Evolutionary conservation across 2,888 invertebrate species (phyloP), one percentile per base, ranked within the genome.

Genomic region (Crepidodera aurea): DNA sequence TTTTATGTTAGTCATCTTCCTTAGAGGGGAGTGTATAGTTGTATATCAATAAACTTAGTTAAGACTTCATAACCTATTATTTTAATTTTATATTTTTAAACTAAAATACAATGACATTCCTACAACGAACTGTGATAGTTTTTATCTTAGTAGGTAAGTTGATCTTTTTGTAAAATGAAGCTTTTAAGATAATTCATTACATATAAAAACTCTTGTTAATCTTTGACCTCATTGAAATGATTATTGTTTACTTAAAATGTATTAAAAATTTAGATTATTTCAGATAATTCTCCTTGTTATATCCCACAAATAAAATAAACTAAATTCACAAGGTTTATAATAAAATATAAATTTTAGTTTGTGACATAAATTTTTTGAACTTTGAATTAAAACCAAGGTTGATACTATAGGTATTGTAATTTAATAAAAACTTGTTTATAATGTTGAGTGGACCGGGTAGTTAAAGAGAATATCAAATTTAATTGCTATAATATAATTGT

Each of bases 111-210:
- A 25, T 16, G 62, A 19, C 18, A 32, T 16, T 57, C n/a, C 32
- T 54, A 19, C 25, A 62, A 46, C 51, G 39, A 34, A 15, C 54
- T 58, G 53, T 62, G 50, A 48, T 62, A 62, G 16, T 58, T 54
- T 62, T 48, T 15, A 53, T 53, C 19, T 29, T 58, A 39, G 19
- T 62, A 32, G 58, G 62, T 62, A 25, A 58, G 62, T 61, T 2
- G 16, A 19, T 34, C 32, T 51, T 51, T 32, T 34, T 32, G 19
- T 22, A n/a, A 44, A 44, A n/a, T n/a, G n/a, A 25, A 12, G n/a
- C 7, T 12, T 12, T 22, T 44, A n/a, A 7, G 12, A 13, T 18
- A 13, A 51, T 7, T 32, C 15, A 32, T 18, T 5, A 18, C 7
- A 44, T 44, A 22, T 44, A 34, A 12, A 32, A 32, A 22, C 22